Conservation (phyloP, 2,888 invertebrate genomes). For the Platycheirus rosarum region DNA sequence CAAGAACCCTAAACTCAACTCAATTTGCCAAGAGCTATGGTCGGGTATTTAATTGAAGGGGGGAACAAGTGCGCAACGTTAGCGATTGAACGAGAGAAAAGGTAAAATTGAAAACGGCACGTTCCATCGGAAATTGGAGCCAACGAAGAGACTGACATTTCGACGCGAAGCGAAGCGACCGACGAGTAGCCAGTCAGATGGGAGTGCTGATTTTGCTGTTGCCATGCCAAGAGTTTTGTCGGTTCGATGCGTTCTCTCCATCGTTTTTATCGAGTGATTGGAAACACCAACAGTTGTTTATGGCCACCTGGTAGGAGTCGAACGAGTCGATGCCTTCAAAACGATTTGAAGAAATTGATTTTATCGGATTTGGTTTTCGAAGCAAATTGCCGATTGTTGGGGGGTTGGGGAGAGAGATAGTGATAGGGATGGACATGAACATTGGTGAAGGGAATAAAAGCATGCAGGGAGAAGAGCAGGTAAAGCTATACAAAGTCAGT, state of each 20-base stretch:
- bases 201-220: constrained; percentile 28
- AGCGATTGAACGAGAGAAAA: constrained; percentile 35
- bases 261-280: constrained; percentile 74
- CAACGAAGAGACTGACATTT: neutral
- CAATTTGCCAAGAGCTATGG: neutral
- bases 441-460: too few species aligned
- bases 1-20: constrained; percentile 43
- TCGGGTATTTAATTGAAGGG: neutral
- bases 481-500: too few species aligned
- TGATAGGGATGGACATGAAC: neutral
- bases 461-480: too few species aligned
- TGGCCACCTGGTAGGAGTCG: constrained; percentile 79
- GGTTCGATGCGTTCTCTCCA: constrained; percentile 68
- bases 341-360: constrained; percentile 78
- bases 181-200: constrained; percentile 34
- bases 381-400: constrained; percentile 1
- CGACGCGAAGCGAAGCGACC: too few species aligned
- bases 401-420: neutral
- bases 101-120: constrained; percentile 66
- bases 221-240: constrained; percentile 60
- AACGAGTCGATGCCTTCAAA: constrained; percentile 80
- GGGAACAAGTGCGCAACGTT: constrained; percentile 3
- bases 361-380: constrained; percentile 75
- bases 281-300: constrained; percentile 72
- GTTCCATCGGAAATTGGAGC: constrained; percentile 52